These are phyloP conservation scores for Keiferia lycopersicella DNA, from an alignment of 2,888 invertebrate genomes.

Conservation along the genomic window DNA sequence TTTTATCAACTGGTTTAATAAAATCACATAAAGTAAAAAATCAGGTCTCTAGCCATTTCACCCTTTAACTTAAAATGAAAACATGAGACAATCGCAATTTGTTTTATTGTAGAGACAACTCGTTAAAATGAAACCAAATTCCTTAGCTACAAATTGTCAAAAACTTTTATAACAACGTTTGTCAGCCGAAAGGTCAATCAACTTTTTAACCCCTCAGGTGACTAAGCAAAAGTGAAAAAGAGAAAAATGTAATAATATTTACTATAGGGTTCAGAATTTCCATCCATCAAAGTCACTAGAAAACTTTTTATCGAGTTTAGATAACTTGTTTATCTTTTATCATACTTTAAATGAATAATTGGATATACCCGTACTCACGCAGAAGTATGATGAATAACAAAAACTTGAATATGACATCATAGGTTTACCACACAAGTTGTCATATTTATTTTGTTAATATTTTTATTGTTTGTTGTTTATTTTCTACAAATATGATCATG, in stretches of 20 bases:
- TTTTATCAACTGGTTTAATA: too few species aligned
- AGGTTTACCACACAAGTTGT: too few species aligned
- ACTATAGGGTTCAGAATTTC: neutral
- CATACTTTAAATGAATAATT: too few species aligned
- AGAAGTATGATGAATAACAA: too few species aligned
- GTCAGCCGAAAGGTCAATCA: neutral
- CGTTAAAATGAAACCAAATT: conserved; percentile 4
- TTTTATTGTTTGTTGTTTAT: too few species aligned
- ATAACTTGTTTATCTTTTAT: conserved; percentile 2
- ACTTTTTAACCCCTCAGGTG: neutral
- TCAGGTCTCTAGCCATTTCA: neutral
- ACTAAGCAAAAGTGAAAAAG: neutral
- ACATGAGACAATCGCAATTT: neutral
- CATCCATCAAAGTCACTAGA: neutral
- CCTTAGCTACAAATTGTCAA: neutral
- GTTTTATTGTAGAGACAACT: neutral
- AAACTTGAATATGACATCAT: too few species aligned
- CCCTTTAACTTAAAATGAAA: neutral
- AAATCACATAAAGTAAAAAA: neutral
- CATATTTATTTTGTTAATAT: too few species aligned
- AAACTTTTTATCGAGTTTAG: neutral
- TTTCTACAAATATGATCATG: too few species aligned
- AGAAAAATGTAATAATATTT: neutral
- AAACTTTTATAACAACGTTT: neutral
- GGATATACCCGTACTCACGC: too few species aligned